phyloP scores from a whole-genome alignment of 1,140 invertebrate genomes.

The Babylonia areolata region DNA sequence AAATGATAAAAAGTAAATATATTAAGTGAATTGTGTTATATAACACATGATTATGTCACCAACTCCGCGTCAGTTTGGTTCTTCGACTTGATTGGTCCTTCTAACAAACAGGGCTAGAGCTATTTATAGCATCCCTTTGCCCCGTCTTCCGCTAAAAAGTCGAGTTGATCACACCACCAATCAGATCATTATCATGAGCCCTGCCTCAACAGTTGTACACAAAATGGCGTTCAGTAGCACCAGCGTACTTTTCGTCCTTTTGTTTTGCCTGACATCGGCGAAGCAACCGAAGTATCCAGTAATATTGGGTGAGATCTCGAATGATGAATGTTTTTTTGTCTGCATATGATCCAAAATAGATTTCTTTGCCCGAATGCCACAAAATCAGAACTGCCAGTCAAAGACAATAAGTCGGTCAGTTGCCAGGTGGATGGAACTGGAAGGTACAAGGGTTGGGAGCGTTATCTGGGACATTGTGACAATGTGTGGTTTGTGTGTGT shows the following conservation, averaged over 20 bases:
- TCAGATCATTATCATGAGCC: background rate
- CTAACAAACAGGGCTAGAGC: no score
- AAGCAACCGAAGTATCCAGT: constrained; percentile 13
- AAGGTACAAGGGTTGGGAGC: no score
- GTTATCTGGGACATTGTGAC: no score
- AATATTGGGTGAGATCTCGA: constrained; percentile 17
- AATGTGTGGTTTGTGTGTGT: no score
- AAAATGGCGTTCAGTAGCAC: background rate
- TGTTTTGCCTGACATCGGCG: background rate
- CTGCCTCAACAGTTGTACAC: background rate
- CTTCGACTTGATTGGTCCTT: background rate
- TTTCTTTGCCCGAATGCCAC: no score
- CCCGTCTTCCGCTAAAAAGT: background rate
- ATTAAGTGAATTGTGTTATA: background rate
- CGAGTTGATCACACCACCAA: background rate
- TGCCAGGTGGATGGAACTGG: no score
- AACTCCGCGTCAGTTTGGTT: background rate
- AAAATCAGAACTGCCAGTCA: no score
- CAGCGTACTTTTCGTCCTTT: background rate
- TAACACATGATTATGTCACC: background rate
- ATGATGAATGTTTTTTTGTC: background rate
- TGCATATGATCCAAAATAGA: background rate
- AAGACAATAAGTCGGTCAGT: no score
- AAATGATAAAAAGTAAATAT: background rate
- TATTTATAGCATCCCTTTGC: background rate